Conservation (phyloP, 1,140 invertebrate species). For the Paralvinella palmiformis region DNA sequence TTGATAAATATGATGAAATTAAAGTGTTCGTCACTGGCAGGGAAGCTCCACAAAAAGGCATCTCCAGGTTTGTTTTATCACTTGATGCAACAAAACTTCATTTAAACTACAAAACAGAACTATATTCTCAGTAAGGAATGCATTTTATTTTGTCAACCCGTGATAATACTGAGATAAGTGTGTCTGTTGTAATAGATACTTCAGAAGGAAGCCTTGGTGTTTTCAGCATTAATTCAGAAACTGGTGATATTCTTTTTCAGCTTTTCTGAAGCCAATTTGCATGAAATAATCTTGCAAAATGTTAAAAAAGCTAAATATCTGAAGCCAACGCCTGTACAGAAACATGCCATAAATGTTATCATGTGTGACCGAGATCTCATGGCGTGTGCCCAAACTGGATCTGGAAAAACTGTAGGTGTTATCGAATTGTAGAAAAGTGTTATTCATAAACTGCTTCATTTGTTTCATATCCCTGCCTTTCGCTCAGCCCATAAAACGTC, state of each 20-base stretch:
- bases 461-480: too few relatives aligned
- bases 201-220: not conserved
- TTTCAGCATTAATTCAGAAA: not conserved
- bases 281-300: slow-evolving; percentile 67
- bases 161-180: not conserved
- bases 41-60: slow-evolving; percentile 53
- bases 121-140: not conserved
- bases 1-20: slow-evolving; percentile 78
- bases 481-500: too few relatives aligned
- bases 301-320: slow-evolving; percentile 73
- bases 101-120: not conserved
- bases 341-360: slow-evolving; percentile 80
- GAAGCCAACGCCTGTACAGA: slow-evolving; percentile 90
- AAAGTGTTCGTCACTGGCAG: slow-evolving; percentile 69
- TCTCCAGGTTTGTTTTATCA: slow-evolving; percentile 15
- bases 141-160: not conserved
- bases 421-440: too few relatives aligned
- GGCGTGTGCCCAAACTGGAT: slow-evolving; percentile 96
- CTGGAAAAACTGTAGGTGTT: slow-evolving; percentile 79
- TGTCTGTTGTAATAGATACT: not conserved
- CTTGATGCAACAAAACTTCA: not conserved
- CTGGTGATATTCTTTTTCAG: slow-evolving; percentile 27
- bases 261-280: slow-evolving; percentile 68
- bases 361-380: slow-evolving; percentile 76
- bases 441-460: too few relatives aligned